Percentiles rank a stretch among this genome's conserved stretches.
Conservation (phyloP, 2,113 vertebrate genomes). For the Parus major region DNA sequence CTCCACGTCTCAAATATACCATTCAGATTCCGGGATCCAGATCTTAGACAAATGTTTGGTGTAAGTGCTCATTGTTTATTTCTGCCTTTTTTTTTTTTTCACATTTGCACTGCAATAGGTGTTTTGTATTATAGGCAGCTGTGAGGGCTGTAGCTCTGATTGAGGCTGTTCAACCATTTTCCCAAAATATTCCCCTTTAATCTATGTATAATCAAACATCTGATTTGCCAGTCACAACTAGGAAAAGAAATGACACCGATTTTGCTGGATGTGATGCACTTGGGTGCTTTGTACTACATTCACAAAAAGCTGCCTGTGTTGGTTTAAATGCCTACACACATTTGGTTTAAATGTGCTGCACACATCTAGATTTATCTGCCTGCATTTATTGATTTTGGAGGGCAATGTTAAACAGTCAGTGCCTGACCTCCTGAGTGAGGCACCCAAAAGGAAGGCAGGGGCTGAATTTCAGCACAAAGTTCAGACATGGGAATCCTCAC, state of each 20-base stretch:
- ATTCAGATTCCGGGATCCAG: conserved; percentile 95
- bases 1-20: conserved; percentile 98
- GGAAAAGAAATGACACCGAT: neutral
- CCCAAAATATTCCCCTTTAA: neutral
- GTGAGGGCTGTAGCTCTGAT: neutral
- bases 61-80: conserved; percentile 75
- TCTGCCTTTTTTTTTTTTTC: neutral
- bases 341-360: neutral
- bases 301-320: neutral
- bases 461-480: neutral
- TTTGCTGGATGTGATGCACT: neutral
- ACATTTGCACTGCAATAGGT: neutral
- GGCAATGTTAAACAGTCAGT: neutral
- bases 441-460: neutral
- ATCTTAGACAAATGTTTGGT: conserved; percentile 98
- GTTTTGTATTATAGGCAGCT: neutral
- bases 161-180: neutral
- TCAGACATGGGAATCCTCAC: neutral
- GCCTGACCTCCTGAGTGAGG: neutral
- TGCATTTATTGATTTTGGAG: neutral
- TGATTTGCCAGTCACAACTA: neutral
- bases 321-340: neutral
- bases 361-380: neutral
- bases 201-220: neutral
- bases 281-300: neutral